These are phyloP conservation scores for Lagopus muta DNA, from an alignment of 2,113 vertebrate genomes.

Conservation along the genomic window DNA sequence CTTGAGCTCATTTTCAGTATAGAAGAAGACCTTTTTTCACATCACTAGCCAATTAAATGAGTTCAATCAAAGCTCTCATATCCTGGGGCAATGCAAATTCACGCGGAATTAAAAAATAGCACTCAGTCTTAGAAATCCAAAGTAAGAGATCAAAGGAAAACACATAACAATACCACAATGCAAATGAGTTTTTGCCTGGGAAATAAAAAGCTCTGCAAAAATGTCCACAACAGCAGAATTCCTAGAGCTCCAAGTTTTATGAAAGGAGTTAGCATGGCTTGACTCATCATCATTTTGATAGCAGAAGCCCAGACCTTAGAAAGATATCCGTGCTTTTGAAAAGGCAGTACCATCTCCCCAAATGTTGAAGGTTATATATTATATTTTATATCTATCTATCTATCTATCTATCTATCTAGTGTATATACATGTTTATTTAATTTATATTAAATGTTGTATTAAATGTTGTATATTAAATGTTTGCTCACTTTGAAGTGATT, in stretches of 20 bases:
- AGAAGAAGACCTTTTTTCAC: slow-evolving; percentile 32
- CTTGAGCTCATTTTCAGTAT: not conserved
- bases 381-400: too few relatives aligned
- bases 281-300: not conserved
- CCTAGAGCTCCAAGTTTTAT: slow-evolving; percentile 13
- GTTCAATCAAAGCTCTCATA: slow-evolving; percentile 35
- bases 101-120: not conserved
- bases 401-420: too few relatives aligned
- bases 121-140: slow-evolving; percentile 9
- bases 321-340: not conserved
- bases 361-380: not conserved
- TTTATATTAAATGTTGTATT: not conserved
- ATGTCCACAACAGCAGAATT: slow-evolving; percentile 46
- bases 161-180: slow-evolving; percentile 17
- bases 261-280: not conserved
- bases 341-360: not conserved
- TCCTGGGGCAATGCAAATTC: slow-evolving; percentile 56
- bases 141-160: slow-evolving; percentile 55
- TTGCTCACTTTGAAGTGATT: not conserved
- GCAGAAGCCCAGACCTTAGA: not conserved
- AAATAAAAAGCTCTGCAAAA: slow-evolving; percentile 38
- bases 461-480: not conserved
- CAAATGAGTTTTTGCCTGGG: slow-evolving; percentile 16
- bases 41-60: slow-evolving; percentile 50
- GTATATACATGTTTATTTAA: not conserved